A percentile compares a stretch with the other conserved stretches of the same genome.
phyloP scores from a whole-genome alignment of 2,888 invertebrate species.

The Villa cingulata region DNA sequence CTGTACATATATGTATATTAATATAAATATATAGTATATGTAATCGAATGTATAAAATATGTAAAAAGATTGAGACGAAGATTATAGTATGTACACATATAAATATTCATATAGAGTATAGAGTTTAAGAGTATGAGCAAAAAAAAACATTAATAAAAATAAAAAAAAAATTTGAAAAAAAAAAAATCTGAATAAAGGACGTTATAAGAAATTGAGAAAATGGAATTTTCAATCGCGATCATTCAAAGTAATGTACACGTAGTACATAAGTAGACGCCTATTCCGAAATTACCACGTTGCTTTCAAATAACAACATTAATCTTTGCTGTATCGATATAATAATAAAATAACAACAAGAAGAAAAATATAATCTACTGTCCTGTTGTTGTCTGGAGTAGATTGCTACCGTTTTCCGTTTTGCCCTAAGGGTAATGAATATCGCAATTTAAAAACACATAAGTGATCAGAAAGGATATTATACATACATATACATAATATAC shows the following conservation, averaged over 20 bases:
- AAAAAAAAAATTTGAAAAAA: neutral
- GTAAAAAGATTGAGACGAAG: too few relatives aligned
- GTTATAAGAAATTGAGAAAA: neutral
- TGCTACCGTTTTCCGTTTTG: constrained; percentile 12
- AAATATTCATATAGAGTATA: too few relatives aligned
- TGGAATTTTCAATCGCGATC: neutral
- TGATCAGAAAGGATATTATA: constrained; percentile 11
- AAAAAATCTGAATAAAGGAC: too few relatives aligned
- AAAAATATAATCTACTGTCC: too few relatives aligned
- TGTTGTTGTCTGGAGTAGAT: constrained; percentile 9
- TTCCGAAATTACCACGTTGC: constrained; percentile 13
- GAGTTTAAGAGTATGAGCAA: too few relatives aligned
- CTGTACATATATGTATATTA: too few relatives aligned
- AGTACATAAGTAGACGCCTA: constrained; percentile 5
- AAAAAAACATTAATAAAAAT: neutral
- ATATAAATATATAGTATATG: too few relatives aligned
- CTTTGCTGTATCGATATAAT: constrained; percentile 8
- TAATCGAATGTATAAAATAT: too few relatives aligned
- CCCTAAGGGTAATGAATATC: constrained; percentile 13
- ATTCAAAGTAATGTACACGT: constrained; percentile 11
- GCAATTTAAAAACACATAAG: constrained; percentile 13
- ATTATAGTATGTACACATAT: too few relatives aligned
- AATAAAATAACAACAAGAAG: too few relatives aligned
- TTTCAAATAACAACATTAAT: constrained; percentile 12
- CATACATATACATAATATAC: too few relatives aligned